Evolutionary conservation across 1,140 invertebrate genomes (phyloP).

Genomic region (Drosophila fuyamai): DNA sequence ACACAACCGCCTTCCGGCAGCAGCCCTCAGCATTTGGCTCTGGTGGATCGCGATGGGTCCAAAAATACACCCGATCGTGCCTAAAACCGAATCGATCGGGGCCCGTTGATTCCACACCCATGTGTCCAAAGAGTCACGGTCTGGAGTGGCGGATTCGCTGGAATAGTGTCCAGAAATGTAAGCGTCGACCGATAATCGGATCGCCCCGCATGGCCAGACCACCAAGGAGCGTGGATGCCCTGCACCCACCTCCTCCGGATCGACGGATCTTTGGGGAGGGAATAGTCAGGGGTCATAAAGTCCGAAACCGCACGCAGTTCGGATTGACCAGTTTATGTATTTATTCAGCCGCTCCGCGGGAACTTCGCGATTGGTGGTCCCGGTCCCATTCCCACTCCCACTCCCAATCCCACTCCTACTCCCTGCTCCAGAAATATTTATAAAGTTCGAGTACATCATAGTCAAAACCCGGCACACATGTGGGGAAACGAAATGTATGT

Average conservation of each 20-base stretch:
- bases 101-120: conserved; percentile 47
- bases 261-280: background rate
- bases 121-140: conserved; percentile 65
- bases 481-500: conserved; percentile 9
- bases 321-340: conserved; percentile 66
- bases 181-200: conserved; percentile 7
- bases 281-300: conserved; percentile 53
- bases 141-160: conserved; percentile 29
- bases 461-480: conserved; percentile 11
- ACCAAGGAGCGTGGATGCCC: conserved; percentile 21
- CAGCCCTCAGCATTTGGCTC: conserved; percentile 16
- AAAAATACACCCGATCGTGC: conserved; percentile 67
- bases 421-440: conserved; percentile 44
- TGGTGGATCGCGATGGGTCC: conserved; percentile 46
- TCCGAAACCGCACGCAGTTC: conserved; percentile 58
- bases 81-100: conserved; percentile 35
- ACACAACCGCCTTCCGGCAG: conserved; percentile 8
- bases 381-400: too few relatives aligned
- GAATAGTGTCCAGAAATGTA: conserved; percentile 33
- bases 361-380: conserved; percentile 65
- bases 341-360: conserved; percentile 54
- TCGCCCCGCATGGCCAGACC: conserved; percentile 38
- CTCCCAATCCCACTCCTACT: background rate
- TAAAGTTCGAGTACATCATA: conserved; percentile 27
- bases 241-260: background rate